Evolutionary conservation across 2,888 invertebrate genomes (phyloP).

Genomic region (Plagiodera versicolora): DNA sequence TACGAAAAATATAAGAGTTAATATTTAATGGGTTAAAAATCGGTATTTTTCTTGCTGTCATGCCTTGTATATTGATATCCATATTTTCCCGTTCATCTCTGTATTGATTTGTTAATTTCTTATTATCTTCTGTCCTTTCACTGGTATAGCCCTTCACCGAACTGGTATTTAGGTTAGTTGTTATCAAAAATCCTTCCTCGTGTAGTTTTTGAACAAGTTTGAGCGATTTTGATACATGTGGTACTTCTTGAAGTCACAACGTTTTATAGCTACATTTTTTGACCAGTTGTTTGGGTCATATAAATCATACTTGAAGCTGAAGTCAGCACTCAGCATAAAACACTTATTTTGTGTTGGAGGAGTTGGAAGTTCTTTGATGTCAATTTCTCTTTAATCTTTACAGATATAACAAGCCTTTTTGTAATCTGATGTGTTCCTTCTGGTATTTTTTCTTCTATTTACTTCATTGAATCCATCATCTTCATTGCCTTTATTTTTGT

Average conservation of each 20-base stretch:
- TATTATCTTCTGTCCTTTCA: background rate
- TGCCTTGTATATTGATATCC: background rate
- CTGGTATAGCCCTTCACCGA: background rate
- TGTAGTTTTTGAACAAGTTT: background rate
- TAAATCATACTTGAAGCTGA: background rate
- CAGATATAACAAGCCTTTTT: background rate
- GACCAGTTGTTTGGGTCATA: slow-evolving; percentile 3
- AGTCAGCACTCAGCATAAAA: background rate
- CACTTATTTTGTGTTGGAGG: too few relatives aligned
- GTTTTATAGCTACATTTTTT: slow-evolving; percentile 4
- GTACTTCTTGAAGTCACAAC: background rate
- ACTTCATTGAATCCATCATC: background rate
- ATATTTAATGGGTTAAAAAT: too few relatives aligned
- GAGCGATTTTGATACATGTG: background rate
- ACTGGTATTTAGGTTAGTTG: background rate
- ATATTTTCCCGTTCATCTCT: background rate
- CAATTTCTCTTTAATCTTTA: background rate
- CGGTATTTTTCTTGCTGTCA: slow-evolving; percentile 1
- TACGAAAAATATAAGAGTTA: too few relatives aligned
- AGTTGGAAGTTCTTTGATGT: background rate
- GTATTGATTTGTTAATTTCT: background rate
- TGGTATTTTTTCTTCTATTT: background rate
- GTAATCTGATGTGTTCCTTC: background rate
- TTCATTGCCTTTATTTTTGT: background rate
- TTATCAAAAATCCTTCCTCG: slow-evolving; percentile 1